Evolutionary conservation across 2,113 vertebrate genomes (phyloP), one percentile per base, ranked within the genome.

Genomic region (Gambusia holbrooki): DNA sequence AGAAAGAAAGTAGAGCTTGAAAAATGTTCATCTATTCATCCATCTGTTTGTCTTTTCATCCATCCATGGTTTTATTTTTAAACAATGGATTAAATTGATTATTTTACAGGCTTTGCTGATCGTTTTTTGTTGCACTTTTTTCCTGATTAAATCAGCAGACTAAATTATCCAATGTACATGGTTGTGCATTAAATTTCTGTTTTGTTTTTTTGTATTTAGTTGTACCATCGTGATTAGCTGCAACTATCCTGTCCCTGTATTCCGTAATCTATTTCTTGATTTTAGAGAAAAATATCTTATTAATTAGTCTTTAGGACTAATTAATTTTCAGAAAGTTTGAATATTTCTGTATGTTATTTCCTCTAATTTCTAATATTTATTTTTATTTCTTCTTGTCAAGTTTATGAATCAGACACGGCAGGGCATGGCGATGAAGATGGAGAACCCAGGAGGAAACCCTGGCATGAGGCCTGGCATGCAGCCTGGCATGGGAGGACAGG

Each of bases 331-430:
- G 22, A n/a, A 58, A 58, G 51, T 58, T 3, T 3, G 3, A n/a
- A 25, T 22, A 22, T 51, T 15, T n/a, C 33, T 35, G 7, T 42
- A 15, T 45, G 1, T 35, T 64, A 72, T 76, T 54, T 79, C 37
- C n/a, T 48, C 32, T 69, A 40, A 54, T 5, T 58, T 64, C 27
- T 81, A 37, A 66, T 69, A 72, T 12, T 51, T 89, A 19, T 25
- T 13, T 62, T 8, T 28, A 69, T 77, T 12, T 6, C 54, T 9
- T 28, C 19, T 84, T 14, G 68, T 87, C 1, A 64, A 99, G 98
- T 98, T 99, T 84, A 93, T 99, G 94, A 99, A 97, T 92, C 97
- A 99, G 94, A 96, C 92, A 4, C 94, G 96, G 63, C 98, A 97
- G 89, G 89, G 91, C 0, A 95, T 97, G 84, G 95, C 93, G 58